These are phyloP conservation scores for Adelphocoris suturalis DNA, from an alignment of 2,888 invertebrate genomes.

Conservation along the genomic window DNA sequence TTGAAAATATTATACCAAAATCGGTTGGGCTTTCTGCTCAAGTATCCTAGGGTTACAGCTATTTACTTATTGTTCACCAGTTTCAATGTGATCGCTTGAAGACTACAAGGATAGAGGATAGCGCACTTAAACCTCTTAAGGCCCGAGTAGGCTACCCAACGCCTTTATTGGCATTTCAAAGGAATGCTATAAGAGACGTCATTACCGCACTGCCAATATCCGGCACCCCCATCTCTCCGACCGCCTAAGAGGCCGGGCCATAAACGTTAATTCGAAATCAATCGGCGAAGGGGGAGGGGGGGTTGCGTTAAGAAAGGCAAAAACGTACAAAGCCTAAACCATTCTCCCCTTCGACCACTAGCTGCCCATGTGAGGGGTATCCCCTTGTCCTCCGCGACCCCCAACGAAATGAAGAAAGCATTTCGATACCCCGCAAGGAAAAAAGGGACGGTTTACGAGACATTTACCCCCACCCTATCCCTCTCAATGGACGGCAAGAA, in stretches of 20 bases:
- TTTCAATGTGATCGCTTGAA: too few relatives aligned
- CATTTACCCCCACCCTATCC: constrained; percentile 38
- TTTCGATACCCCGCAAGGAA: constrained; percentile 42
- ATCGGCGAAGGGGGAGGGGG: neutral
- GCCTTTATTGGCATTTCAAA: neutral
- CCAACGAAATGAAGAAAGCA: constrained; percentile 52
- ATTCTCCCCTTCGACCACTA: neutral
- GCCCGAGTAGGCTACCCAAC: too few relatives aligned
- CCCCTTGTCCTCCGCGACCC: neutral
- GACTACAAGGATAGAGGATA: too few relatives aligned
- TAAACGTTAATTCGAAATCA: constrained; percentile 29
- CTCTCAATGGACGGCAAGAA: neutral
- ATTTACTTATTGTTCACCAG: too few relatives aligned
- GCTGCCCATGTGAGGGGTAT: neutral
- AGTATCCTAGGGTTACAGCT: too few relatives aligned
- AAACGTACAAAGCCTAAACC: neutral
- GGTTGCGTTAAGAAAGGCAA: neutral
- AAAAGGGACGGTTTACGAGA: constrained; percentile 8
- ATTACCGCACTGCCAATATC: neutral
- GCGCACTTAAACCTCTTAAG: too few relatives aligned
- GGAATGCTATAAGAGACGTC: neutral
- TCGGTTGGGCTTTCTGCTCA: too few relatives aligned
- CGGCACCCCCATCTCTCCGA: neutral
- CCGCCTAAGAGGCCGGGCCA: neutral
- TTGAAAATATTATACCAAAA: too few relatives aligned